A percentile compares a stretch with the other conserved stretches of the same genome.
Evolutionary conservation across 2,113 vertebrate genomes (phyloP).

Genomic region (Cercocebus atys): DNA sequence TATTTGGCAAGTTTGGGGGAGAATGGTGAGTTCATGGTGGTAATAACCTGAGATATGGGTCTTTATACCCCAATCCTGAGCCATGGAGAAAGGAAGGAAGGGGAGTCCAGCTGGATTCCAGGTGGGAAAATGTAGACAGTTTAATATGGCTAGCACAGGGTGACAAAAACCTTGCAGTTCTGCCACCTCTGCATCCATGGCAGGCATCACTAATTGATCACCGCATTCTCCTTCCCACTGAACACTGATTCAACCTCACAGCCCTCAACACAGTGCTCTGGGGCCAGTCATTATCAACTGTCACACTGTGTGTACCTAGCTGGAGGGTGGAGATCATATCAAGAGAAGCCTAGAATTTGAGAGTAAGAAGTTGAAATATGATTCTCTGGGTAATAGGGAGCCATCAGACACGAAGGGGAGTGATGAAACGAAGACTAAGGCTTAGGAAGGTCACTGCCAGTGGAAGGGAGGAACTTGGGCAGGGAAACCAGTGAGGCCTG

Average conservation of each 20-base stretch:
- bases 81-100: neutral
- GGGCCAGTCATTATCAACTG: neutral
- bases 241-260: neutral
- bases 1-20: neutral
- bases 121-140: neutral
- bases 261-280: neutral
- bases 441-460: neutral
- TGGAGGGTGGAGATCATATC: neutral
- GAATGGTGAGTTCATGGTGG: neutral
- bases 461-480: neutral
- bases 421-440: neutral
- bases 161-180: neutral
- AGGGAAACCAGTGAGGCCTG: neutral
- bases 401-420: no score
- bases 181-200: neutral
- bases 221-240: neutral
- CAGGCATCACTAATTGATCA: conserved; percentile 9
- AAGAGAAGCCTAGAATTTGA: neutral
- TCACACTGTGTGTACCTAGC: neutral
- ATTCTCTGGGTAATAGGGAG: neutral
- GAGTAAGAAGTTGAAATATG: neutral
- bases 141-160: neutral
- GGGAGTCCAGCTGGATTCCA: neutral
- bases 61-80: neutral
- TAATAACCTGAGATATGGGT: neutral